These are phyloP conservation scores for Noctua fimbriata DNA, from an alignment of 2,888 invertebrate species.

Conservation along the genomic window DNA sequence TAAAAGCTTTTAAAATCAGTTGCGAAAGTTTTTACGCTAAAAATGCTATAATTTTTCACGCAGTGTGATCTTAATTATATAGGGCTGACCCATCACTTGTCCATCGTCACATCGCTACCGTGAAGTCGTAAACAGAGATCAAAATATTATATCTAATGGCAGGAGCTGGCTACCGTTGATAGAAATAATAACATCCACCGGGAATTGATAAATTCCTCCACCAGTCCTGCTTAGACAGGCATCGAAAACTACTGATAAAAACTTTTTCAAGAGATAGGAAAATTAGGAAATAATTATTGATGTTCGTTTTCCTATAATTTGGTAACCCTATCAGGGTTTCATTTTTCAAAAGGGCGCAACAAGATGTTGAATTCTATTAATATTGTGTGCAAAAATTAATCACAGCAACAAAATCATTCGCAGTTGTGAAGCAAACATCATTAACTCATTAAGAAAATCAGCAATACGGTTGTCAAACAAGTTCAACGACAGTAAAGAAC, in stretches of 20 bases:
- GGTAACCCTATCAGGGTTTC: too few relatives aligned
- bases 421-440: conserved; percentile 42
- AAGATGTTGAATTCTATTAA: background rate
- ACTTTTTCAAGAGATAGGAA: background rate
- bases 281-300: background rate
- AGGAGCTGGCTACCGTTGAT: background rate
- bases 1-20: conserved; percentile 17
- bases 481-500: conserved; percentile 46
- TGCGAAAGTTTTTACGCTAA: background rate
- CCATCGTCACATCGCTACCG: background rate
- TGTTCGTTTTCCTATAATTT: background rate
- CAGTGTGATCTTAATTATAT: background rate
- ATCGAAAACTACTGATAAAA: background rate
- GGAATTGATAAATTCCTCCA: background rate
- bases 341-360: background rate
- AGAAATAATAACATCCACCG: background rate
- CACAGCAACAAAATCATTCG: conserved; percentile 1
- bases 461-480: conserved; percentile 54
- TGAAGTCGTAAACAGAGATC: conserved; percentile 8
- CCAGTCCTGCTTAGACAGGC: too few relatives aligned
- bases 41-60: background rate
- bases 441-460: conserved; percentile 48
- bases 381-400: background rate
- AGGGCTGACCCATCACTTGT: background rate
- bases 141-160: background rate